Evolutionary conservation across 1,140 invertebrate species (phyloP).

Genomic region (Holcopasites calliopsidis): DNA sequence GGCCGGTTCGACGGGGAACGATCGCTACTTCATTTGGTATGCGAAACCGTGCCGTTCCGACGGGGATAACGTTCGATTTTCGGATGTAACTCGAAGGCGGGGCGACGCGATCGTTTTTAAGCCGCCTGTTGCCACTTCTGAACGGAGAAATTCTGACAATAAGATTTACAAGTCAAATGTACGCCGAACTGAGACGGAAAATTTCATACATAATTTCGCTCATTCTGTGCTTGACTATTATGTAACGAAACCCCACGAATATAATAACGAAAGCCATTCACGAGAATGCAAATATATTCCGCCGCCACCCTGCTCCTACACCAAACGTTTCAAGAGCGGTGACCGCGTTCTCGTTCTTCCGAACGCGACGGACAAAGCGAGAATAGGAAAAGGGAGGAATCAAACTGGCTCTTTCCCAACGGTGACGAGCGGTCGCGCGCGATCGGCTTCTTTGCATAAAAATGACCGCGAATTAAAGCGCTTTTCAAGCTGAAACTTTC

Average conservation of each 20-base stretch:
- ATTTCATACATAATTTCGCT: too few species aligned
- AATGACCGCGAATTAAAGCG: slow-evolving; percentile 52
- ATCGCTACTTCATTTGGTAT: slow-evolving; percentile 25
- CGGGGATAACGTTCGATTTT: background rate
- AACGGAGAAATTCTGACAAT: background rate
- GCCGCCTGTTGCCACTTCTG: background rate
- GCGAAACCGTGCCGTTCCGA: background rate
- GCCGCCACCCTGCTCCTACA: too few species aligned
- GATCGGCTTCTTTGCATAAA: slow-evolving; percentile 55
- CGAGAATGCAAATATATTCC: background rate
- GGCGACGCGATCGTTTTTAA: background rate
- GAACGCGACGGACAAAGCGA: background rate
- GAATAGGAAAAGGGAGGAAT: slow-evolving; percentile 30
- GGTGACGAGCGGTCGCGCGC: background rate
- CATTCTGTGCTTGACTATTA: too few species aligned
- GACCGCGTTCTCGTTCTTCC: background rate
- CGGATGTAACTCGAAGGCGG: background rate
- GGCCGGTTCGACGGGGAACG: slow-evolving; percentile 11
- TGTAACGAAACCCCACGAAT: too few species aligned
- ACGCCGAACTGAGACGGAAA: too few species aligned
- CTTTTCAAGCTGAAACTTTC: slow-evolving; percentile 25
- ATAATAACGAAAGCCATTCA: too few species aligned
- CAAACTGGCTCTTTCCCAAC: slow-evolving; percentile 14
- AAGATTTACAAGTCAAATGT: background rate
- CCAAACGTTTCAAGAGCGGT: background rate